Evolutionary conservation across 2,888 invertebrate species (phyloP).

Genomic region (Synanthedon formicaeformis): DNA sequence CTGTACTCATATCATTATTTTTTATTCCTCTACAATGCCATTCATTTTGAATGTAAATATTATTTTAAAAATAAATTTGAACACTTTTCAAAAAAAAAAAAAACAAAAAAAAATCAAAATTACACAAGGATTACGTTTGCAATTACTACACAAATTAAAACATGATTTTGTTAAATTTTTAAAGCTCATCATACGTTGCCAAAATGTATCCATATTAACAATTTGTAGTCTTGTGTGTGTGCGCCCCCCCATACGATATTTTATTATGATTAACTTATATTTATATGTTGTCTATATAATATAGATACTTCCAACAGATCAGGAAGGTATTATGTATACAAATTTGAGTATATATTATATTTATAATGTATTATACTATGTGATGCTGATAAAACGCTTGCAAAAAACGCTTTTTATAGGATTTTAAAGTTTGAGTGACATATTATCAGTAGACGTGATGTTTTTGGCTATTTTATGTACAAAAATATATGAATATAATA

Average conservation of each 20-base stretch:
- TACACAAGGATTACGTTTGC: not conserved
- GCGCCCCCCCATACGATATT: conserved; percentile 13
- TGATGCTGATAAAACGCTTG: not conserved
- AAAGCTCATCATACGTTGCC: conserved; percentile 68
- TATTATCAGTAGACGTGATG: conserved; percentile 29
- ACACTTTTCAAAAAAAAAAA: not conserved
- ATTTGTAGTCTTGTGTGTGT: conserved; percentile 27
- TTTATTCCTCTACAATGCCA: not conserved
- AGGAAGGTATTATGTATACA: conserved; percentile 26
- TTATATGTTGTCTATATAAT: conserved; percentile 12
- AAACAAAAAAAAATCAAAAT: not conserved
- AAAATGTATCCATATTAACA: conserved; percentile 53
- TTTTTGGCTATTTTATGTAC: conserved; percentile 65
- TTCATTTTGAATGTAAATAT: not conserved
- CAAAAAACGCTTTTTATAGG: conserved; percentile 5
- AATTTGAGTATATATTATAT: not conserved
- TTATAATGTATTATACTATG: not conserved
- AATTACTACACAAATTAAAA: not conserved
- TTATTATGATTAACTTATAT: conserved; percentile 11
- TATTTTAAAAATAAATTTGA: not conserved
- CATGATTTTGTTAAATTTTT: conserved; percentile 2
- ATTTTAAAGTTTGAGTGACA: conserved; percentile 8
- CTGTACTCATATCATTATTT: no score
- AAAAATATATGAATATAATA: conserved; percentile 1
- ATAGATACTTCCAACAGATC: conserved; percentile 39